Conservation (phyloP, 2,113 vertebrate genomes). For the Triplophysa siluroides region DNA sequence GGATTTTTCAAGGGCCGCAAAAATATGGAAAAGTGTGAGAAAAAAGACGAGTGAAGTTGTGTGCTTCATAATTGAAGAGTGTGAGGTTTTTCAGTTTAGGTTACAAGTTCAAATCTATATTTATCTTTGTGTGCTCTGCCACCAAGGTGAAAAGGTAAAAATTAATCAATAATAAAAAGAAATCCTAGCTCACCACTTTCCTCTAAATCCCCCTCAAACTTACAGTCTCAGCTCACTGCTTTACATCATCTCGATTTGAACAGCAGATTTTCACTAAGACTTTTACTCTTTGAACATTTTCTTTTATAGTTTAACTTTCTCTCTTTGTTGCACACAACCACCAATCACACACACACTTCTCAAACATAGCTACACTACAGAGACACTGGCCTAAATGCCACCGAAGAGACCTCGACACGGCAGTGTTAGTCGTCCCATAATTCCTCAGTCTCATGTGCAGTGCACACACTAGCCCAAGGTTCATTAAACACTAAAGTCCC, state of each 20-base stretch:
- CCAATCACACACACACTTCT: background rate
- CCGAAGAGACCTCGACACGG: conserved; percentile 28
- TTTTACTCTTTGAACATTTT: background rate
- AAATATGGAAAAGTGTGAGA: too few species aligned
- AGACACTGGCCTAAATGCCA: conserved; percentile 30
- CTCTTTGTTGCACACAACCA: background rate
- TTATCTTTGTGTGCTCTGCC: conserved; percentile 52
- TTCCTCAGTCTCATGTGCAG: conserved; percentile 10
- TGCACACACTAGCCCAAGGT: conserved; percentile 35
- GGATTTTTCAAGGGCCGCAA: too few species aligned
- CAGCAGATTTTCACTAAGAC: background rate
- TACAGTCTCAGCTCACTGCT: background rate
- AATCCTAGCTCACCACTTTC: background rate
- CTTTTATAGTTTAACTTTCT: background rate
- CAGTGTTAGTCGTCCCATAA: conserved; percentile 18
- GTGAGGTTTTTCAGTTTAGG: too few species aligned
- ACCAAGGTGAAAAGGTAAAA: conserved; percentile 65
- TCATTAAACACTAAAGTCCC: conserved; percentile 49
- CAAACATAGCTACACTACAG: conserved; percentile 2
- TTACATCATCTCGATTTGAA: background rate
- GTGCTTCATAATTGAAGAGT: too few species aligned
- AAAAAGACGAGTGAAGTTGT: too few species aligned
- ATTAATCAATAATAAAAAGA: conserved; percentile 54
- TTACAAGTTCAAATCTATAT: conserved; percentile 35
- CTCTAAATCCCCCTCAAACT: background rate